A percentile compares a stretch with the other conserved stretches of the same genome.
phyloP scores from a whole-genome alignment of 1,140 invertebrate genomes.

The Sitophilus oryzae region DNA sequence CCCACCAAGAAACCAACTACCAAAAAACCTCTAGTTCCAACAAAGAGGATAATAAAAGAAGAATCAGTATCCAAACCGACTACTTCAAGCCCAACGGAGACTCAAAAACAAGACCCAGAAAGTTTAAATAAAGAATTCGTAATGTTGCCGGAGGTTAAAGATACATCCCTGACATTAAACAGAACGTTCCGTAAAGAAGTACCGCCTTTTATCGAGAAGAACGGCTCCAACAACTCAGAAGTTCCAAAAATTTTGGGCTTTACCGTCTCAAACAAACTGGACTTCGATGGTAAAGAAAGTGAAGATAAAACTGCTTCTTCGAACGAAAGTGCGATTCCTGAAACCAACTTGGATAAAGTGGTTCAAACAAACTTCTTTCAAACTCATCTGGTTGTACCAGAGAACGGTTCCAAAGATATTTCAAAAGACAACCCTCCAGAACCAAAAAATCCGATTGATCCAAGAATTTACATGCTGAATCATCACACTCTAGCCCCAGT shows the following conservation, averaged over 20 bases:
- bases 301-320: background rate
- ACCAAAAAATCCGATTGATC: constrained; percentile 25
- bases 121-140: constrained; percentile 36
- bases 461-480: constrained; percentile 30
- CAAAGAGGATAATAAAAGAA: constrained; percentile 3
- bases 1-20: constrained; percentile 8
- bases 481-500: constrained; percentile 13
- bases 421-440: constrained; percentile 8
- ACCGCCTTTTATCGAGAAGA: constrained; percentile 25
- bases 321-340: background rate
- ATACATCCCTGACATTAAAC: constrained; percentile 35
- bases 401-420: background rate
- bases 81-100: no score
- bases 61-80: no score
- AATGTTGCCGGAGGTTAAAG: constrained; percentile 35
- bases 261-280: constrained; percentile 15
- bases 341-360: background rate
- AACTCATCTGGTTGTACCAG: background rate
- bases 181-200: constrained; percentile 40
- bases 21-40: constrained; percentile 10
- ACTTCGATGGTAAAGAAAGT: constrained; percentile 15
- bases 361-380: background rate
- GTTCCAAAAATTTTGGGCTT: constrained; percentile 14
- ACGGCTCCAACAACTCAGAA: constrained; percentile 11
- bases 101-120: constrained; percentile 6